These are phyloP conservation scores for Agapostemon virescens DNA, from an alignment of 2,888 invertebrate genomes.

Conservation along the genomic window DNA sequence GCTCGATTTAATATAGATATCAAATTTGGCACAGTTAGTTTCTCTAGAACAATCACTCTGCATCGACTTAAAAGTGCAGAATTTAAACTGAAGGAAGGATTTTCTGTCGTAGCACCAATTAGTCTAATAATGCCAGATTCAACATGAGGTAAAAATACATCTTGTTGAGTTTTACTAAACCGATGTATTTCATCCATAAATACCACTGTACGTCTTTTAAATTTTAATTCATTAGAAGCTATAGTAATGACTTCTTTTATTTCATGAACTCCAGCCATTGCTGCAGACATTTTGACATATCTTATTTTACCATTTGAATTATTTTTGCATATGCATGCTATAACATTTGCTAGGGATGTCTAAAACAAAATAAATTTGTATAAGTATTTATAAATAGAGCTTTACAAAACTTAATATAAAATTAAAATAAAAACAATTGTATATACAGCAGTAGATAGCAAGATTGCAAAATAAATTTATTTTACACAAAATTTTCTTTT, in stretches of 20 bases:
- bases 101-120: slow-evolving; percentile 93
- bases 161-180: slow-evolving; percentile 92
- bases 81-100: slow-evolving; percentile 92
- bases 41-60: slow-evolving; percentile 88
- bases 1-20: slow-evolving; percentile 84
- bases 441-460: background rate
- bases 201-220: slow-evolving; percentile 87
- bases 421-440: background rate
- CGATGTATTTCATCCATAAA: slow-evolving; percentile 95
- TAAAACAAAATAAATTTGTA: slow-evolving; percentile 74
- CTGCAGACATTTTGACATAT: slow-evolving; percentile 89
- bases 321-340: slow-evolving; percentile 86
- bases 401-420: background rate
- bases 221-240: slow-evolving; percentile 87
- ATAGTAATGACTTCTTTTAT: slow-evolving; percentile 88
- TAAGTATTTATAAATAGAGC: background rate
- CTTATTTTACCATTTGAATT: slow-evolving; percentile 81
- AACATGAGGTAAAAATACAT: slow-evolving; percentile 89
- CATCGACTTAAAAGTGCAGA: slow-evolving; percentile 90
- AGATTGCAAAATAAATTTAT: background rate
- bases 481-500: background rate
- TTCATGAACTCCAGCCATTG: slow-evolving; percentile 88
- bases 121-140: slow-evolving; percentile 90
- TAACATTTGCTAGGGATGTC: slow-evolving; percentile 89
- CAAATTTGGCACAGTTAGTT: slow-evolving; percentile 84